Conservation (phyloP, 2,888 invertebrate species). For the Nyleta sp. region DNA sequence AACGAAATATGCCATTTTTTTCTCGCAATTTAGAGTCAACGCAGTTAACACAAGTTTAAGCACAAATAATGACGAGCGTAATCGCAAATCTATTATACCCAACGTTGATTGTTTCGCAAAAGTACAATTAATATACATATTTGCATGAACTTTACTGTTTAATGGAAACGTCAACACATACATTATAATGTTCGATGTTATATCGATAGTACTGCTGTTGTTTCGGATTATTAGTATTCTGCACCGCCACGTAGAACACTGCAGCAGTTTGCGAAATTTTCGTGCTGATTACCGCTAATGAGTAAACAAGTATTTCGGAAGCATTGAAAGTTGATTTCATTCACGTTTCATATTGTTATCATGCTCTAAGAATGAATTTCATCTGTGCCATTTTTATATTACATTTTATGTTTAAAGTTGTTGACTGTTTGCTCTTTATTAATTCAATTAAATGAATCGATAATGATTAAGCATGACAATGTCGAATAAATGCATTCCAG, state of each 20-base stretch:
- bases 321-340: conserved; percentile 41
- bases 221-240: conserved; percentile 44
- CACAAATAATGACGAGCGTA: conserved; percentile 7
- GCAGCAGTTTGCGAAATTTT: conserved; percentile 49
- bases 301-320: conserved; percentile 48
- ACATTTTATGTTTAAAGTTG: too few species aligned
- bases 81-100: conserved; percentile 7
- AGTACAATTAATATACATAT: conserved; percentile 39
- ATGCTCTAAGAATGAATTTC: too few species aligned
- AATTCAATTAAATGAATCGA: too few species aligned
- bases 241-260: conserved; percentile 16
- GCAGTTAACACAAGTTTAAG: background rate
- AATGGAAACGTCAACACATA: conserved; percentile 41
- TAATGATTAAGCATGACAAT: too few species aligned
- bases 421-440: too few species aligned
- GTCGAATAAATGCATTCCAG: too few species aligned
- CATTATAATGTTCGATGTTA: conserved; percentile 39
- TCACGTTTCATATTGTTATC: too few species aligned
- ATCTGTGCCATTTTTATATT: too few species aligned
- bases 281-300: conserved; percentile 45
- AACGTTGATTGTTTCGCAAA: conserved; percentile 41
- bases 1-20: too few species aligned
- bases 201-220: conserved; percentile 38
- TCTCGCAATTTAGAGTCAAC: too few species aligned
- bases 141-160: conserved; percentile 43